These are phyloP conservation scores for Miichthys miiuy DNA, from an alignment of 2,797 vertebrate species.

Conservation along the genomic window DNA sequence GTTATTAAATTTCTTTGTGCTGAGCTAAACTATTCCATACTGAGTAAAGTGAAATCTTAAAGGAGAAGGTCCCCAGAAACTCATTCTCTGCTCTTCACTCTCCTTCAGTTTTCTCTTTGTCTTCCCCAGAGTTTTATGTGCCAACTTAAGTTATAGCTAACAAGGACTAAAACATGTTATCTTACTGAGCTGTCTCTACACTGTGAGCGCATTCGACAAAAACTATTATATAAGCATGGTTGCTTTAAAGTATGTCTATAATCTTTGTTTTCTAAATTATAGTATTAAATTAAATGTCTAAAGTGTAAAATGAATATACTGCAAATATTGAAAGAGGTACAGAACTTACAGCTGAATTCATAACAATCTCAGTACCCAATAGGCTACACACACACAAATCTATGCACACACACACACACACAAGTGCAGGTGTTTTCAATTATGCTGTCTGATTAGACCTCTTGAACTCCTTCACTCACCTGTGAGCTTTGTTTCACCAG, in stretches of 20 bases:
- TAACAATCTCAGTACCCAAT: background rate
- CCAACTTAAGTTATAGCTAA: conserved; percentile 33
- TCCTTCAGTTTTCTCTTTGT: conserved; percentile 8
- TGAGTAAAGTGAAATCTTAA: conserved; percentile 28
- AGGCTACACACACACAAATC: no score
- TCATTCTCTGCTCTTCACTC: background rate
- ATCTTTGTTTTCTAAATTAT: conserved; percentile 40
- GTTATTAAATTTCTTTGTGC: conserved; percentile 17
- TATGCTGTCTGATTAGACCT: background rate
- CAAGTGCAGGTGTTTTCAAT: background rate
- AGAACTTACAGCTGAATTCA: background rate
- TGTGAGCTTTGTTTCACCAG: background rate
- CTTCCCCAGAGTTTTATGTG: conserved; percentile 2
- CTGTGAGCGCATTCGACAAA: conserved; percentile 10
- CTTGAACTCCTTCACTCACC: background rate
- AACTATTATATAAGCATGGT: background rate
- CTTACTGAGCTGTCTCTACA: conserved; percentile 20
- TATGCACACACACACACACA: no score
- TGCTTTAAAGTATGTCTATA: conserved; percentile 18
- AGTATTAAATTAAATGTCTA: conserved; percentile 3
- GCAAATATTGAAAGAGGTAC: background rate
- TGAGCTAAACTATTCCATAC: conserved; percentile 17
- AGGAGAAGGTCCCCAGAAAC: conserved; percentile 23
- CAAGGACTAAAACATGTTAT: conserved; percentile 24
- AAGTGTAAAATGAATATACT: background rate